A percentile compares a stretch with the other conserved stretches of the same genome.
Conservation (phyloP, 30 jellyfish, hydroid and myxozoan species). For the Pelagia noctiluca region DNA sequence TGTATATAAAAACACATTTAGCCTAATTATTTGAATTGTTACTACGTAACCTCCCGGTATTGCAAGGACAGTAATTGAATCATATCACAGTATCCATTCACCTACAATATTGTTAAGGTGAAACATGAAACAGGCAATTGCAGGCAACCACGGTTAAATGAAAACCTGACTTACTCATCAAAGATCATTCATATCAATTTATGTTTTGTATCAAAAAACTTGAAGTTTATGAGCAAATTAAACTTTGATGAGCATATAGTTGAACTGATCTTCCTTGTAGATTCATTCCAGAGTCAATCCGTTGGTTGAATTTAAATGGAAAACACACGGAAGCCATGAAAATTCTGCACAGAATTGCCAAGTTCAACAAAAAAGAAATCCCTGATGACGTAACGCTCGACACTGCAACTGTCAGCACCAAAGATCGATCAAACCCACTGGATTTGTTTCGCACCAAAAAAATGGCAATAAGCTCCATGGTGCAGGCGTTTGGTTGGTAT, state of each 20-base stretch:
- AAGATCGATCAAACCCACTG: slow-evolving; percentile 43
- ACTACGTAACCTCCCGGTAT: too few relatives aligned
- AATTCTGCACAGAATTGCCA: slow-evolving; percentile 57
- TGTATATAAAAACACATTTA: too few relatives aligned
- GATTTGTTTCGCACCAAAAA: slow-evolving; percentile 63
- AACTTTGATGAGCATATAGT: too few relatives aligned
- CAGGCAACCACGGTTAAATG: too few relatives aligned
- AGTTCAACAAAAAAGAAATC: slow-evolving; percentile 64
- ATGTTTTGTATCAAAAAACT: neutral
- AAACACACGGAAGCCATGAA: slow-evolving; percentile 64
- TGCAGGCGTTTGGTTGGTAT: slow-evolving; percentile 60
- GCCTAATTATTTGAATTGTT: too few relatives aligned
- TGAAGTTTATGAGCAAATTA: too few relatives aligned
- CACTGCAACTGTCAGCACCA: slow-evolving; percentile 6
- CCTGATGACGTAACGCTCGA: slow-evolving; percentile 49
- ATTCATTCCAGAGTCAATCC: slow-evolving; percentile 88
- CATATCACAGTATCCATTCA: too few relatives aligned
- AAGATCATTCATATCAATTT: neutral
- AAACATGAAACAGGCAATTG: too few relatives aligned
- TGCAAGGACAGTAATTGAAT: too few relatives aligned
- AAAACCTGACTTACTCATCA: neutral
- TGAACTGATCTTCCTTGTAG: slow-evolving; percentile 14
- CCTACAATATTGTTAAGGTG: too few relatives aligned
- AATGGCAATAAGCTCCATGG: slow-evolving; percentile 52
- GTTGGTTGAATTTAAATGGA: slow-evolving; percentile 84